Evolutionary conservation across 2,888 invertebrate genomes (phyloP), one percentile per base, ranked within the genome.

Genomic region (Noctua pronuba): DNA sequence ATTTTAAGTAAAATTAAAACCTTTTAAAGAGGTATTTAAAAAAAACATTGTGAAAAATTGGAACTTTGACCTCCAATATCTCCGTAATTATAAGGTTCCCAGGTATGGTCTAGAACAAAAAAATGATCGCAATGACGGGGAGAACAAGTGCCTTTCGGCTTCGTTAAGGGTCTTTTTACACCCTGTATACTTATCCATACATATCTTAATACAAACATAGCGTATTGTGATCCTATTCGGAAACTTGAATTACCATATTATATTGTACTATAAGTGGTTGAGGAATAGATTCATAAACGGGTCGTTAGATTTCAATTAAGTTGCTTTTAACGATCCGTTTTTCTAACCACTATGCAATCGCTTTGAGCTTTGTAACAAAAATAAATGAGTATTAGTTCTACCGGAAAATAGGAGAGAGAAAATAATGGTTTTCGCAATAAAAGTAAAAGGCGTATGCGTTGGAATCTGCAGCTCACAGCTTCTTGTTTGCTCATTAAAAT

Each of bases 401-500:
- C 44, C 24, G 52, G 62, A 31, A 81, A 70, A 64, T 52, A 38
- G 44, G 35, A 55, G 16, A 44, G 38, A 55, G 62, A 41, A 78
- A 78, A 64, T 75, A 82, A 82, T 38, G 75, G 52, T 35, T 78
- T 52, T 62, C 0, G 41, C 52, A 75, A 55, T 82, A 64, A 82
- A 78, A 78, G 52, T 28, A 78, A 64, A 55, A 82, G 7, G 41
- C 16, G 46, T 35, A 44, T 81, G 24, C 74, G 44, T n/a, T 52
- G 28, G 62, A 74, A 52, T 44, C 55, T 73, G 49, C 24, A 44
- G 74, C 49, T n/a, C 10, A 18, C 35, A 7, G 35, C 28, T 31
- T 28, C 31, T 82, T 74, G 62, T 78, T 78, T 82, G 82, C 75
- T 74, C 75, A 52, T 73, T 77, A 55, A 77, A 82, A 46, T 64